These are phyloP conservation scores for Tyto alba DNA, from an alignment of 2,113 vertebrate species.

Conservation along the genomic window DNA sequence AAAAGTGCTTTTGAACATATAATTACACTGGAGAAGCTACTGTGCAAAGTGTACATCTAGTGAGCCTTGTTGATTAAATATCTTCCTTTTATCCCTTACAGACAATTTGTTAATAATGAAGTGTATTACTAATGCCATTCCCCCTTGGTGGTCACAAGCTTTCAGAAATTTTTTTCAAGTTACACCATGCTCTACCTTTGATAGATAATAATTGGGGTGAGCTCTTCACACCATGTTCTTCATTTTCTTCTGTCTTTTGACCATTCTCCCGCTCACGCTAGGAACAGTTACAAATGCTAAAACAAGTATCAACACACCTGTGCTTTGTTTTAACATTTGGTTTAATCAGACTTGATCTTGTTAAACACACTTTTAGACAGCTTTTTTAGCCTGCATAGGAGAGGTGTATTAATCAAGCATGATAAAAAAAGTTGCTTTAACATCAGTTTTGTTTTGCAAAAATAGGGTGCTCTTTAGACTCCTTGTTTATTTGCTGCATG, in stretches of 20 bases:
- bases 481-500: fast-evolving
- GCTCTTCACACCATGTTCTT: neutral
- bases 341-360: neutral
- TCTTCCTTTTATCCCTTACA: neutral
- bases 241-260: neutral
- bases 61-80: too few species aligned
- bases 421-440: neutral
- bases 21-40: neutral
- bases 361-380: neutral
- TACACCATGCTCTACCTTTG: neutral
- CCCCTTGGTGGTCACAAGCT: neutral
- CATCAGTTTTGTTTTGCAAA: neutral
- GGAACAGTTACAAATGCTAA: neutral
- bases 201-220: neutral
- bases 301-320: neutral
- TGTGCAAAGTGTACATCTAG: neutral
- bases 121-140: neutral
- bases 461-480: neutral
- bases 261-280: neutral
- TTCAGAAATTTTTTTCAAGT: neutral
- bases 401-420: neutral
- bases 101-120: neutral
- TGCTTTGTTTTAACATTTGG: neutral
- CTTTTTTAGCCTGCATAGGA: neutral
- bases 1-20: neutral